Percentiles rank a stretch among this genome's conserved stretches.
phyloP scores from a whole-genome alignment of 2,797 vertebrate genomes.

The Heterohyrax brucei region DNA sequence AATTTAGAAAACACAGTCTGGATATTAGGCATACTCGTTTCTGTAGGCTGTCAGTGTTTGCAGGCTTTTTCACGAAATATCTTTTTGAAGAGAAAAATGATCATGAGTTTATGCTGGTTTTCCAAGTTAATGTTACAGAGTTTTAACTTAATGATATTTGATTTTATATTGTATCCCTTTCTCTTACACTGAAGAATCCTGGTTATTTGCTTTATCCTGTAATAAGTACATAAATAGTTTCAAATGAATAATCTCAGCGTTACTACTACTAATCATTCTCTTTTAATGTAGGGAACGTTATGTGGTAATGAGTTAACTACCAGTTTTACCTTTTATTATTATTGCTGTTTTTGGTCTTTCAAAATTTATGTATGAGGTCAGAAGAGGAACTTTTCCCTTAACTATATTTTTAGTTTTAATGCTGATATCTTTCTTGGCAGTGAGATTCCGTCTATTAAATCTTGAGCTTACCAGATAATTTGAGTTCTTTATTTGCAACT shows the following conservation, averaged over 20 bases:
- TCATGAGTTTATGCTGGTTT: neutral
- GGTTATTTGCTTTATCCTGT: constrained; percentile 40
- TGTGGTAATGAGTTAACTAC: neutral
- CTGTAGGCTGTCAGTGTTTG: neutral
- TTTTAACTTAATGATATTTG: neutral
- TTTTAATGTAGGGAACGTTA: constrained; percentile 20
- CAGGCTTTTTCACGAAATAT: neutral
- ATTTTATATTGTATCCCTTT: constrained; percentile 56
- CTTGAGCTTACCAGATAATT: constrained; percentile 50
- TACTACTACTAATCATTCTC: constrained; percentile 10
- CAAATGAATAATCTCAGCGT: constrained; percentile 36
- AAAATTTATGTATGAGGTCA: constrained; percentile 26
- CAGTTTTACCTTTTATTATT: constrained; percentile 9
- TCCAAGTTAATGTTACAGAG: neutral
- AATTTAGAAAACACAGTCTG: constrained; percentile 12
- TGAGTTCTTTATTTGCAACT: constrained; percentile 54
- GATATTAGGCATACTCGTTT: neutral
- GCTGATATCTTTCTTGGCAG: constrained; percentile 61
- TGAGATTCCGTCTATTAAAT: constrained; percentile 28
- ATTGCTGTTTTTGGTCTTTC: constrained; percentile 19
- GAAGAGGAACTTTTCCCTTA: constrained; percentile 44
- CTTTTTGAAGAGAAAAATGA: neutral
- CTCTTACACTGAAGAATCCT: constrained; percentile 24
- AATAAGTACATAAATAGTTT: constrained; percentile 44
- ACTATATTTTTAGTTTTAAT: constrained; percentile 60